These are phyloP conservation scores for Micronycteris hirsuta DNA, from an alignment of 2,113 vertebrate species.

Conservation along the genomic window DNA sequence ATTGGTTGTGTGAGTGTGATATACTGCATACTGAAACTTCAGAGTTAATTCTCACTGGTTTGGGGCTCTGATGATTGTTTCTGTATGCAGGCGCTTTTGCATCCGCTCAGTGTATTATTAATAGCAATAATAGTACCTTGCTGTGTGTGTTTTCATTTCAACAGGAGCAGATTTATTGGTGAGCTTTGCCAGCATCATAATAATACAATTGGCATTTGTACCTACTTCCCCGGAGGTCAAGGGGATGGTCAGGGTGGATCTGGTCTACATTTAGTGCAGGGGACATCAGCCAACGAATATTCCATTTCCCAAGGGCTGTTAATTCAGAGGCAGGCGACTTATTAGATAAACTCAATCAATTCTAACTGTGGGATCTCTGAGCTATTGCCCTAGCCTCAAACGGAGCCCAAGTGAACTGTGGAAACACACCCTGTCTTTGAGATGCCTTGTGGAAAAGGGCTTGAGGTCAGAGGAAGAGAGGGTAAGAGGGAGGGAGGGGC, in stretches of 20 bases:
- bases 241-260: background rate
- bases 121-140: slow-evolving; percentile 37
- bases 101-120: slow-evolving; percentile 49
- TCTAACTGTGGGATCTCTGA: background rate
- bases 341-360: background rate
- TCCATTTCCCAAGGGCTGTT: background rate
- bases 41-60: slow-evolving; percentile 79
- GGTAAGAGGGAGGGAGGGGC: background rate
- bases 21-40: slow-evolving; percentile 73
- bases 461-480: background rate
- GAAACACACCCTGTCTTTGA: background rate
- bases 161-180: background rate
- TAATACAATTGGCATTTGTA: background rate
- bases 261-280: background rate
- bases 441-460: background rate
- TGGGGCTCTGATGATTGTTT: slow-evolving; percentile 67
- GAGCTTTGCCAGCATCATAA: background rate
- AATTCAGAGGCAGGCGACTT: background rate
- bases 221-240: background rate
- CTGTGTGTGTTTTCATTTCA: background rate
- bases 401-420: background rate
- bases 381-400: background rate
- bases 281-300: background rate
- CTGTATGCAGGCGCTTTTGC: slow-evolving; percentile 34
- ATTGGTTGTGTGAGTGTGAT: slow-evolving; percentile 81